Conservation (phyloP, 1,140 invertebrate species). For the Odontomachus brunneus region DNA sequence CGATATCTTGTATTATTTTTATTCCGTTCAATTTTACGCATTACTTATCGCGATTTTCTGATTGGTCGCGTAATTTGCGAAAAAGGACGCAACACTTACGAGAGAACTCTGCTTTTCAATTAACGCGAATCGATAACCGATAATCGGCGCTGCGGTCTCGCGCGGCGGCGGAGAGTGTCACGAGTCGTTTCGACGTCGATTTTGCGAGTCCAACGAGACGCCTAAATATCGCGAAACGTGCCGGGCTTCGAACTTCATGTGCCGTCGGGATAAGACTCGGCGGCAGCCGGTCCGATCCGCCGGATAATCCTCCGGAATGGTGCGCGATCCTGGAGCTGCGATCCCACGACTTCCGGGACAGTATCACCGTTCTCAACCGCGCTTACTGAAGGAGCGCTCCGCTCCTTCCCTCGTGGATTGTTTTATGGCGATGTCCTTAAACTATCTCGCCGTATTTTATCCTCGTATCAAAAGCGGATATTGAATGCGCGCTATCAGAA, state of each 20-base stretch:
- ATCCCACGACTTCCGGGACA: conserved; percentile 33
- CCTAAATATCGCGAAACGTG: conserved; percentile 25
- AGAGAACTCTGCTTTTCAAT: conserved; percentile 52
- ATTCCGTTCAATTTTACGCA: too few species aligned
- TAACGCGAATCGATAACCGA: conserved; percentile 19
- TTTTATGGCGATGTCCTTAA: conserved; percentile 21
- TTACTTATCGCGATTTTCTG: too few species aligned
- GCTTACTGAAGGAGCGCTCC: background rate
- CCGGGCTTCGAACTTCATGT: conserved; percentile 30
- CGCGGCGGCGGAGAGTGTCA: conserved; percentile 9
- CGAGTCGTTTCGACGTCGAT: conserved; percentile 33
- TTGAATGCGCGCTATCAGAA: background rate
- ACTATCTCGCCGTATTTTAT: background rate
- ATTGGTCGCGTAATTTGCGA: background rate
- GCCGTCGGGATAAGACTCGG: conserved; percentile 48
- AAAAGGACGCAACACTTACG: conserved; percentile 4
- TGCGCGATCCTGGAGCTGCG: conserved; percentile 29
- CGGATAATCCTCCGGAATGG: conserved; percentile 65
- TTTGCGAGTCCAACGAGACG: conserved; percentile 22
- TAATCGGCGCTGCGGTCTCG: conserved; percentile 13
- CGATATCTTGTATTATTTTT: too few species aligned
- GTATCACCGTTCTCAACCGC: conserved; percentile 24
- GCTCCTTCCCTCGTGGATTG: background rate
- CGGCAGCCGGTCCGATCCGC: conserved; percentile 46
- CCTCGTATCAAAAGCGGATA: background rate